Base-by-base conservation (phyloP, 2,797 vertebrate genomes). In the Peromyscus nudipes region DNA sequence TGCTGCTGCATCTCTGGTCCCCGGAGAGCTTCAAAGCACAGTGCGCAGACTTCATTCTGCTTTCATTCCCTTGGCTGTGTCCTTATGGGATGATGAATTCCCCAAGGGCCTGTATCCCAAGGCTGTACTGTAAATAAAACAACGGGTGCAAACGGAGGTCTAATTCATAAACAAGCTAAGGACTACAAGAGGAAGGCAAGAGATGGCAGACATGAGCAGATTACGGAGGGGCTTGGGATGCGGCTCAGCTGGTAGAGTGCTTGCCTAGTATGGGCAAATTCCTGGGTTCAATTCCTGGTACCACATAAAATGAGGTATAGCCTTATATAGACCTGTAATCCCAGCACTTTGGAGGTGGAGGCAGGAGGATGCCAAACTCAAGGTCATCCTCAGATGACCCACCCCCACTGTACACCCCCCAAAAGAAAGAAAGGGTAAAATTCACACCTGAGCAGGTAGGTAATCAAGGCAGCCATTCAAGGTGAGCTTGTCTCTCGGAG, bases 1-100 rank as follows among this genome's bases (percentile, higher is more conserved):
- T 2, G 0, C 1, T 55, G 64, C 64, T 49, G 16, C 6, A 0
- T 82, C 73, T 31, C 2, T 0, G 37, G 16, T 57, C n/a, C 76
- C 40, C 0, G 23, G 31, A 34, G 4, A 19, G 3, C 77, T n/a
- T 52, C 27, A 16, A 49, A 37, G 19, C 37, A 10, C 31, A 12
- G n/a, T 7, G 11, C 1, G 62, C 9, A 37, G 69, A 11, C 5
- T 4, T 37, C 1, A 0, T 12, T 40, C 34, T 1, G 23, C 8
- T 4, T 55, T 31, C 34, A 25, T 57, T 85, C 46, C 46, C n/a
- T 17, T 7, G 6, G 75, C 34, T 1, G 6, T 46, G 62, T 49
- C 79, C 23, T 40, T n/a, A 0, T 37, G 1, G 43, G 25, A 60
- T 0, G 1, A 1, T 21, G 49, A 67, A 19, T 71, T 9, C 27